Evolutionary conservation across 2,888 invertebrate genomes (phyloP).

Genomic region (Drosophila histrio): DNA sequence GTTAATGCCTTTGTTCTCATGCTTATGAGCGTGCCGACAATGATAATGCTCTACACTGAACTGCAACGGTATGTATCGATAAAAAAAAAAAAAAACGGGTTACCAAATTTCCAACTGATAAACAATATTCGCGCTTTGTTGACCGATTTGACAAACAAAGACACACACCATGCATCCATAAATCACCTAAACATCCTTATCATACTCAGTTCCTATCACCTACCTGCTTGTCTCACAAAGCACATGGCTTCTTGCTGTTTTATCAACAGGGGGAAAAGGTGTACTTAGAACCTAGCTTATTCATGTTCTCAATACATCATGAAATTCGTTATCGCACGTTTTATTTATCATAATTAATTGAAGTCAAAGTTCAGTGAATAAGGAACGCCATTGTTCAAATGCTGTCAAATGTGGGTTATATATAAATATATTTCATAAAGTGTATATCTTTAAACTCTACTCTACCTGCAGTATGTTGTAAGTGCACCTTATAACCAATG

Average conservation of each 20-base stretch:
- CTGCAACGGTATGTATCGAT: constrained; percentile 86
- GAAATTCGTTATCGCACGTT: constrained; percentile 22
- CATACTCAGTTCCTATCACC: constrained; percentile 35
- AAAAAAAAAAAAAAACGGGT: neutral
- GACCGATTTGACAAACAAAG: constrained; percentile 33
- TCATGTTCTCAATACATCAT: constrained; percentile 25
- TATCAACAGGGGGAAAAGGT: constrained; percentile 23
- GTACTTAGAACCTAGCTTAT: constrained; percentile 18
- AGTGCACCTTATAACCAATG: neutral
- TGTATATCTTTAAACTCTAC: neutral
- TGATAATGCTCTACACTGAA: constrained; percentile 88
- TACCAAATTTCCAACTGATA: constrained; percentile 27
- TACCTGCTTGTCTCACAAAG: constrained; percentile 21
- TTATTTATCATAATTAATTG: constrained; percentile 12
- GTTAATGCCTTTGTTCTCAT: constrained; percentile 93
- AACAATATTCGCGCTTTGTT: constrained; percentile 9
- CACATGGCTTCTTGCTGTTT: neutral
- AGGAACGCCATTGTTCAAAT: neutral
- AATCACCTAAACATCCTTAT: constrained; percentile 16
- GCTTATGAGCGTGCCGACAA: constrained; percentile 89
- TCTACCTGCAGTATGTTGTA: neutral
- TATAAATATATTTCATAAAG: neutral
- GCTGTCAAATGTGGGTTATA: neutral
- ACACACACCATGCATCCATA: constrained; percentile 7
- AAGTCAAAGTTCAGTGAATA: constrained; percentile 35